Base-by-base conservation (phyloP, 2,797 vertebrate species). In the Psittacula derbiana region DNA sequence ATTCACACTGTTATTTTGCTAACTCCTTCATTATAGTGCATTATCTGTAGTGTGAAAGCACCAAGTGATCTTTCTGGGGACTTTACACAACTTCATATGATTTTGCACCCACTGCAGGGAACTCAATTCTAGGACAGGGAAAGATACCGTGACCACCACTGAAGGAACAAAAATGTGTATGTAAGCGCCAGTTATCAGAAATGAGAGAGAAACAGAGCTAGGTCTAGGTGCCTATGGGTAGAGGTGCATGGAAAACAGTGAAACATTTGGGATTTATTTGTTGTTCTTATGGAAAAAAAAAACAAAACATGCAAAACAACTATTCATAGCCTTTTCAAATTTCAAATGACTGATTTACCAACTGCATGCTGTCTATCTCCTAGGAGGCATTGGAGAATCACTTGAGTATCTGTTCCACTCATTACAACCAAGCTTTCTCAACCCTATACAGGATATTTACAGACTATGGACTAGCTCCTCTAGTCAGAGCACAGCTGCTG, bases 401-500 rank as follows among this genome's bases (percentile, higher is more conserved):
- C 43, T 17, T 47, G 24, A 80, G 7, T 58, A 82, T 8, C 44
- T 43, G 36, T 28, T 73, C 43, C 18, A 27, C 14, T 72, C 27
- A 8, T 5, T 33, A 64, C 27, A 72, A 58, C 21, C 55, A 81
- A 69, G 11, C 13, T 76, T 85, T 33, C 40, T 47, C 70, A 75
- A n/a, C 6, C 25, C 61, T 2, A 30, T 7, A 53, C 10, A 40
- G 30, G 27, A 14, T 66, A 78, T 80, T 81, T 86, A 41, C 44
- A 66, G 44, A 85, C 16, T 14, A 33, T 3, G 5, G 64, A 86
- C 52, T 15, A 52, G 40, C 15, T 90, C 40, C 14, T 82, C 64
- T 71, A 67, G 76, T 27, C 52, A 38, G 40, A 86, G 30, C 31
- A 81, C 70, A 94, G 67, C 20, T 60, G 19, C 55, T 88, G 80